phyloP scores from a whole-genome alignment of 2,888 invertebrate species.

The Drosophila affinis region DNA sequence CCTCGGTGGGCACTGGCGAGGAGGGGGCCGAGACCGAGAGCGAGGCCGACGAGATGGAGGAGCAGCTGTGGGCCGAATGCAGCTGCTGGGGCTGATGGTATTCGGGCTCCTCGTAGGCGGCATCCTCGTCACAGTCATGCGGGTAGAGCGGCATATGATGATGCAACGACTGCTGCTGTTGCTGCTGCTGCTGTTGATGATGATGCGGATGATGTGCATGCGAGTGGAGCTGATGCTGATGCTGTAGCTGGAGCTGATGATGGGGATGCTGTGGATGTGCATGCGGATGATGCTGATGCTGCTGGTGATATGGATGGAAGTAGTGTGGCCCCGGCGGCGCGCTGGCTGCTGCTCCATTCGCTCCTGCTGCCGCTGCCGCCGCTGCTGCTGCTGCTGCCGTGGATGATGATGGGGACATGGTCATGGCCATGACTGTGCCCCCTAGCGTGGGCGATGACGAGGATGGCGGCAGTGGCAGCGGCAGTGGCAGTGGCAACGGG shows the following conservation, averaged over 20 bases:
- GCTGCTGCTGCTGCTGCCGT: conserved; percentile 34
- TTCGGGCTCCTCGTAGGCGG: conserved; percentile 80
- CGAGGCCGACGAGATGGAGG: conserved; percentile 66
- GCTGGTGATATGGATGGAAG: conserved; percentile 71
- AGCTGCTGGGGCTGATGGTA: conserved; percentile 82
- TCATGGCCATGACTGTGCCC: conserved; percentile 47
- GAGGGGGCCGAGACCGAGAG: conserved; percentile 46
- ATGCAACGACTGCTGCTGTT: conserved; percentile 24
- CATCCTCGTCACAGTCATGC: conserved; percentile 68
- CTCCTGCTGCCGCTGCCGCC: conserved; percentile 53
- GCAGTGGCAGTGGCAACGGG: conserved; percentile 73
- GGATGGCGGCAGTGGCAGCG: conserved; percentile 49
- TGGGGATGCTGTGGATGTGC: conserved; percentile 35
- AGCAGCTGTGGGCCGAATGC: conserved; percentile 64
- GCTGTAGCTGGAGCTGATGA: conserved; percentile 53
- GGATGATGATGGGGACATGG: conserved; percentile 27
- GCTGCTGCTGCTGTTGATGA: conserved; percentile 56
- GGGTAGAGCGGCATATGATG: conserved; percentile 54
- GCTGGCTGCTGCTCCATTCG: conserved; percentile 52
- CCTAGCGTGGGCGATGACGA: conserved; percentile 56
- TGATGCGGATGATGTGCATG: conserved; percentile 66
- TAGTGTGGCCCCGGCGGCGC: conserved; percentile 58
- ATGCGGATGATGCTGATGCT: conserved; percentile 50
- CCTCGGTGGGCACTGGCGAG: conserved; percentile 68
- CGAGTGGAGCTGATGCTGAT: conserved; percentile 52